These are phyloP conservation scores for Lasioglossum baleicum DNA, from an alignment of 1,140 invertebrate genomes.

Conservation along the genomic window DNA sequence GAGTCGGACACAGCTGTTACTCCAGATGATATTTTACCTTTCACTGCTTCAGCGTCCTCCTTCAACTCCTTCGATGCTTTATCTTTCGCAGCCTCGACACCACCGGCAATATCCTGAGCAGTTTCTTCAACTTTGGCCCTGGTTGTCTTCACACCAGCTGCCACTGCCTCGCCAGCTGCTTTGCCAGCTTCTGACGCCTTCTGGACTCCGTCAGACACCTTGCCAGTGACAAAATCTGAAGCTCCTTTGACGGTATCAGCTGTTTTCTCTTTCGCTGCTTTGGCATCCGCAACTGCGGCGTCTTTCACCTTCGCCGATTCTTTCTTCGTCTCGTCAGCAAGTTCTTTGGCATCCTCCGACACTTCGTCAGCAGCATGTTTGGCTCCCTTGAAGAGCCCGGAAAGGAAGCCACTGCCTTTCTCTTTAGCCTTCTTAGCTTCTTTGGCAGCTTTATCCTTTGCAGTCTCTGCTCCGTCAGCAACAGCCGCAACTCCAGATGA, in stretches of 20 bases:
- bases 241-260: background rate
- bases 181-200: conserved; percentile 11
- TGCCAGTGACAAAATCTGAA: background rate
- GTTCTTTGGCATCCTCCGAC: conserved; percentile 50
- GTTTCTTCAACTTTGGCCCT: conserved; percentile 37
- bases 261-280: conserved; percentile 16
- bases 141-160: background rate
- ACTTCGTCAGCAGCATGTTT: conserved; percentile 60
- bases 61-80: conserved; percentile 42
- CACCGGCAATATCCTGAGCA: conserved; percentile 33
- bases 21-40: conserved; percentile 36
- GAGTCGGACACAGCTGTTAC: conserved; percentile 24
- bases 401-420: conserved; percentile 55
- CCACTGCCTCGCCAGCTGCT: conserved; percentile 9
- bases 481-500: background rate
- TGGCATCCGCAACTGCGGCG: background rate
- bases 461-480: conserved; percentile 2
- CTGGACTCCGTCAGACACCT: background rate
- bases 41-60: conserved; percentile 40
- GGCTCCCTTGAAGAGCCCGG: conserved; percentile 60
- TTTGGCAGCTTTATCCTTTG: conserved; percentile 28
- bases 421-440: conserved; percentile 58
- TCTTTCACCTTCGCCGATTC: conserved; percentile 46
- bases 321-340: conserved; percentile 51
- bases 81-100: conserved; percentile 42